phyloP scores from a whole-genome alignment of 2,888 invertebrate species.

The Diloba caeruleocephala region DNA sequence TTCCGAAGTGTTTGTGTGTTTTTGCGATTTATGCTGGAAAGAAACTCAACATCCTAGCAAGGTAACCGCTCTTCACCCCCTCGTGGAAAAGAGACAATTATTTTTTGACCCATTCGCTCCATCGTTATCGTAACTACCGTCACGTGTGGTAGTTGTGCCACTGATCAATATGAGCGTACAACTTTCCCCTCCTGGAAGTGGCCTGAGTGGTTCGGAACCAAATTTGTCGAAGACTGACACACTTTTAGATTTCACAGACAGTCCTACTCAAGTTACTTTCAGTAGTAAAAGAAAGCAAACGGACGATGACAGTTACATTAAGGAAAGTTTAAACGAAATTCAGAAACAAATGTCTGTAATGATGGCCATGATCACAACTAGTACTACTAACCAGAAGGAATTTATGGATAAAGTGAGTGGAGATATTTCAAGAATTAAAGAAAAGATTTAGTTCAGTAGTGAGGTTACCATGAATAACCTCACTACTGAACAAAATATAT shows the following conservation, averaged over 20 bases:
- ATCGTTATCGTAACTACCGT: too few relatives aligned
- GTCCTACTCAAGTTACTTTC: not conserved
- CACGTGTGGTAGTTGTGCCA: too few relatives aligned
- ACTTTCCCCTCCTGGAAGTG: conserved; percentile 9
- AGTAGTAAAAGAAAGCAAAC: not conserved
- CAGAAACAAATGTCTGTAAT: not conserved
- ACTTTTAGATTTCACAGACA: not conserved
- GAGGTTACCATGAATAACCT: not conserved
- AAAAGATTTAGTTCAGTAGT: not conserved
- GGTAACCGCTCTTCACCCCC: too few relatives aligned
- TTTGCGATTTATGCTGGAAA: too few relatives aligned
- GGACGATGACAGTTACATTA: not conserved
- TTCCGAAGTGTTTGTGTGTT: too few relatives aligned
- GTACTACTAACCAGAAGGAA: not conserved
- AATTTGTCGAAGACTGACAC: not conserved
- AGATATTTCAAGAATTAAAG: not conserved
- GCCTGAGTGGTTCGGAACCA: conserved; percentile 9
- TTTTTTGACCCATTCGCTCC: too few relatives aligned
- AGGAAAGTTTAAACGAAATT: too few relatives aligned
- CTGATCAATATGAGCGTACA: conserved; percentile 4
- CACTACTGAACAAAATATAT: not conserved
- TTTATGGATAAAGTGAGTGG: conserved; percentile 4
- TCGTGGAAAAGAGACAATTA: too few relatives aligned
- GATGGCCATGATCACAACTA: not conserved
- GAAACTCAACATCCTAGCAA: too few relatives aligned